Conservation (phyloP, 2,888 invertebrate species). For the Idaea aversata region DNA sequence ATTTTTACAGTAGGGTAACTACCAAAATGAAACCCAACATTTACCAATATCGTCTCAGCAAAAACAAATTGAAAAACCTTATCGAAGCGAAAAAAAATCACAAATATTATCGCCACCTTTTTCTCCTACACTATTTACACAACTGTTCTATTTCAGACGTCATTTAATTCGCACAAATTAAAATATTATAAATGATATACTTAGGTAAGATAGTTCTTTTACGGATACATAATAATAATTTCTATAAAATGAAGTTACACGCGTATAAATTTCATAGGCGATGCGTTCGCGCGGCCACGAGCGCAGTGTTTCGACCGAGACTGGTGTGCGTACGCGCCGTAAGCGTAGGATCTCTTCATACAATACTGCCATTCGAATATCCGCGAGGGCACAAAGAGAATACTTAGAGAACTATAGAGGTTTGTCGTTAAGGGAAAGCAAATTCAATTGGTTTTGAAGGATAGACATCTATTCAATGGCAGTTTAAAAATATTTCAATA, state of each 20-base stretch:
- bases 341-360: slow-evolving; percentile 19
- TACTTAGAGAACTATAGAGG: not conserved
- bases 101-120: slow-evolving; percentile 28
- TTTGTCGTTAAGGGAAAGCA: not conserved
- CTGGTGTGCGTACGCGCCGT: not conserved
- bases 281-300: slow-evolving; percentile 1
- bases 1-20: not conserved
- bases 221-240: not conserved
- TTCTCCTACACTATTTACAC: slow-evolving; percentile 24
- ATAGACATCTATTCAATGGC: not conserved
- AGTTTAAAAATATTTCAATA: not conserved
- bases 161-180: slow-evolving; percentile 5
- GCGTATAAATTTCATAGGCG: not conserved
- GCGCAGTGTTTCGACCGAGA: not conserved
- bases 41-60: slow-evolving; percentile 53
- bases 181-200: not conserved
- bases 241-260: not conserved
- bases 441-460: not conserved
- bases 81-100: slow-evolving; percentile 37
- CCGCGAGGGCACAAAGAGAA: slow-evolving; percentile 29
- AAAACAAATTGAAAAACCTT: slow-evolving; percentile 55
- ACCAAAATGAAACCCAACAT: slow-evolving; percentile 11
- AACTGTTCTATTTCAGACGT: slow-evolving; percentile 13
- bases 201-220: not conserved
- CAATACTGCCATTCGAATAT: slow-evolving; percentile 20